Evolutionary conservation across 2,797 vertebrate genomes (phyloP).

Genomic region (Sebastes steindachneri): DNA sequence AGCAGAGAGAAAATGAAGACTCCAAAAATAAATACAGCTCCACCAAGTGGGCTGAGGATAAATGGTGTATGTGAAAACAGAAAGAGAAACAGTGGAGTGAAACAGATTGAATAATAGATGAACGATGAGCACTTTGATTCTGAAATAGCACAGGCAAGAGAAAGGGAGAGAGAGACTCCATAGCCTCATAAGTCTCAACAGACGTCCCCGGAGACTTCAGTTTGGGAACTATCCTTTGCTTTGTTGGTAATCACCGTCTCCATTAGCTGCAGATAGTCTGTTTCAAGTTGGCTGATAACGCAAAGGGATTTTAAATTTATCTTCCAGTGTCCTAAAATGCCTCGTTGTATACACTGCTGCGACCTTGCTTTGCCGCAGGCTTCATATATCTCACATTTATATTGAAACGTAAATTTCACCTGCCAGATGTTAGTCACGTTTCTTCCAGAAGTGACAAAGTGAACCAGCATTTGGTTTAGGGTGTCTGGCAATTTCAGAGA

Average conservation of each 20-base stretch:
- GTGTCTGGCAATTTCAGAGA: background rate
- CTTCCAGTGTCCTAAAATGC: constrained; percentile 25
- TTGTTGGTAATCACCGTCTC: constrained; percentile 63
- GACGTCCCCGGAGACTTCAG: constrained; percentile 50
- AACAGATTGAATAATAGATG: constrained; percentile 84
- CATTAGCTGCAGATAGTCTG: constrained; percentile 49
- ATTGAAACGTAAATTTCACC: background rate
- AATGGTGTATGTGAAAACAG: constrained; percentile 70
- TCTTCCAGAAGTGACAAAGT: background rate
- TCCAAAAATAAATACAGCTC: constrained; percentile 74
- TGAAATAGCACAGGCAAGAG: constrained; percentile 75
- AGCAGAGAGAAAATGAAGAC: constrained; percentile 25
- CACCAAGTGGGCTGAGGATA: constrained; percentile 74
- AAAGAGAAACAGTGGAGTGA: constrained; percentile 80
- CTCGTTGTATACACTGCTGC: background rate
- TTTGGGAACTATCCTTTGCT: constrained; percentile 61
- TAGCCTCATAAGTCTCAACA: constrained; percentile 52
- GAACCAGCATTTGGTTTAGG: background rate
- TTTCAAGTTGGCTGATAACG: constrained; percentile 39
- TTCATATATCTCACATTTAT: background rate
- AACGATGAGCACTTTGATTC: constrained; percentile 81
- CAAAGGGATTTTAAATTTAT: constrained; percentile 29
- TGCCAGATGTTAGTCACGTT: background rate
- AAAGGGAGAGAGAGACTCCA: constrained; percentile 36
- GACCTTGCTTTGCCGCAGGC: background rate